phyloP scores from a whole-genome alignment of 2,797 vertebrate species.

The Enteromius anoplus region DNA sequence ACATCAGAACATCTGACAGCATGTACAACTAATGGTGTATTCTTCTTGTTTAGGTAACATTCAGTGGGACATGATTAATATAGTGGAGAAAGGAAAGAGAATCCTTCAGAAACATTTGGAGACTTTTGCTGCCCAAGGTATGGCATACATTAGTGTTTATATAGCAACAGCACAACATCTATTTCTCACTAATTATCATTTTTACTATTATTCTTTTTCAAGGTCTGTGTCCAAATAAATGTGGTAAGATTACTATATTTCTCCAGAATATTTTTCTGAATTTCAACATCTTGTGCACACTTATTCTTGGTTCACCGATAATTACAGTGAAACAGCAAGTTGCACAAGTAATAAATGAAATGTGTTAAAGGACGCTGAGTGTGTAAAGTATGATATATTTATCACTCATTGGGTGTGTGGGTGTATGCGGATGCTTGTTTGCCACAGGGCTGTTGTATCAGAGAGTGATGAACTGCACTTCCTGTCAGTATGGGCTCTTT shows the following conservation, averaged over 20 bases:
- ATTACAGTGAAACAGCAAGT: background rate
- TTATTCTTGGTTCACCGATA: background rate
- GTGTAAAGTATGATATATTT: background rate
- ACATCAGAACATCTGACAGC: background rate
- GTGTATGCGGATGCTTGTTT: conserved; percentile 10
- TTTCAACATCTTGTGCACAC: background rate
- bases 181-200: conserved; percentile 32
- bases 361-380: background rate
- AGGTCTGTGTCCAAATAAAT: conserved; percentile 80
- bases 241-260: conserved; percentile 66
- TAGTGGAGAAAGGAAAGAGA: conserved; percentile 71
- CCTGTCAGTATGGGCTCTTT: conserved; percentile 70
- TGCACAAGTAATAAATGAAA: background rate
- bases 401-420: conserved; percentile 7
- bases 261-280: background rate
- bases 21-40: background rate
- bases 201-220: conserved; percentile 47
- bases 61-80: conserved; percentile 64
- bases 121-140: conserved; percentile 70
- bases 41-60: conserved; percentile 55
- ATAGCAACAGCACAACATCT: background rate
- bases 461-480: conserved; percentile 73
- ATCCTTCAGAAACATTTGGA: conserved; percentile 76
- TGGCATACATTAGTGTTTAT: conserved; percentile 6
- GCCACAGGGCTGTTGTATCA: conserved; percentile 71